Percentiles rank a stretch among this genome's conserved stretches.
These are phyloP conservation scores for Aphyosemion australe DNA, from an alignment of 2,113 vertebrate species.

Conservation along the genomic window DNA sequence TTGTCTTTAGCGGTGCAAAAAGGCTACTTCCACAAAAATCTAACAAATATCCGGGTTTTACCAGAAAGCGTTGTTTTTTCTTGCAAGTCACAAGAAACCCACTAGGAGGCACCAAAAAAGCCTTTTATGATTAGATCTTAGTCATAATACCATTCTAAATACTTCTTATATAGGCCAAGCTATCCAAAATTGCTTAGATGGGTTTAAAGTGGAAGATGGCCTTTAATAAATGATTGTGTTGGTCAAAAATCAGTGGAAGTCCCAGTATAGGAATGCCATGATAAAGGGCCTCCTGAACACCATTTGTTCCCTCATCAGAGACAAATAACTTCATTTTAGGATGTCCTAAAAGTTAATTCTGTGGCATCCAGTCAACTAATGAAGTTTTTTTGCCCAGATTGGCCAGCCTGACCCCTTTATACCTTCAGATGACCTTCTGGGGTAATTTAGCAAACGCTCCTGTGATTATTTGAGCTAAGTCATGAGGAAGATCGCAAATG, in stretches of 20 bases:
- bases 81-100: too few species aligned
- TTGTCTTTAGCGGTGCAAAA: too few species aligned
- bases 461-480: slow-evolving; percentile 61
- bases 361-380: slow-evolving; percentile 74
- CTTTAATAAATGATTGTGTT: slow-evolving; percentile 70
- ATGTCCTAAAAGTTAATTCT: slow-evolving; percentile 77
- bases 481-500: slow-evolving; percentile 47
- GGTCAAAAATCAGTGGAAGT: slow-evolving; percentile 49
- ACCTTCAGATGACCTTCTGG: slow-evolving; percentile 77
- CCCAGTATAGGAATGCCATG: slow-evolving; percentile 72
- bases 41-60: too few species aligned
- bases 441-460: slow-evolving; percentile 69
- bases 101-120: too few species aligned
- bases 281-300: slow-evolving; percentile 74
- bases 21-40: too few species aligned
- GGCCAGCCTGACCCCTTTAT: slow-evolving; percentile 53
- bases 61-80: too few species aligned
- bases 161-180: too few species aligned
- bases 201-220: too few species aligned
- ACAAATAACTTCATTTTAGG: slow-evolving; percentile 70
- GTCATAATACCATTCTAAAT: too few species aligned
- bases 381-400: slow-evolving; percentile 70
- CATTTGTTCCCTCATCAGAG: slow-evolving; percentile 76
- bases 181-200: too few species aligned
- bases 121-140: too few species aligned